Evolutionary conservation across 1,140 invertebrate genomes (phyloP).

Genomic region (Oryctes rhinoceros): DNA sequence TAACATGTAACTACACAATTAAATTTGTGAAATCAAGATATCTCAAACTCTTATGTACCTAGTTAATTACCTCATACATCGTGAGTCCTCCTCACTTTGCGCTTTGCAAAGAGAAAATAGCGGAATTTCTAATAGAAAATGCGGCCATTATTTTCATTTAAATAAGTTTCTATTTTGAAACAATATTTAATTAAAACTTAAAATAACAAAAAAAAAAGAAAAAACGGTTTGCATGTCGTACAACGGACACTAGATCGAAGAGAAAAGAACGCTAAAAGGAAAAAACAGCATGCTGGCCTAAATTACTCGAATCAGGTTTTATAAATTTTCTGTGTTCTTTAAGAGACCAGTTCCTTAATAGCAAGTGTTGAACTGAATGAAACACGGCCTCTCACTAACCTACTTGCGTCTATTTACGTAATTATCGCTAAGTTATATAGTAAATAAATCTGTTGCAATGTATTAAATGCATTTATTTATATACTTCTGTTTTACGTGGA

Average conservation of each 20-base stretch:
- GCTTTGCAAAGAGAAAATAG: background rate
- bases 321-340: conserved; percentile 47
- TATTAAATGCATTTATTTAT: conserved; percentile 41
- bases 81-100: background rate
- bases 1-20: background rate
- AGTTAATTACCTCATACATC: background rate
- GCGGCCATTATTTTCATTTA: background rate
- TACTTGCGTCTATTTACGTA: conserved; percentile 50
- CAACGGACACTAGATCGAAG: background rate
- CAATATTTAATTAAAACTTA: conserved; percentile 29
- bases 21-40: background rate
- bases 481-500: background rate
- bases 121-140: conserved; percentile 25
- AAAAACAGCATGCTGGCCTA: conserved; percentile 41
- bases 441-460: conserved; percentile 58
- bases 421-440: conserved; percentile 60
- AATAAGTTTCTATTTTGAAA: conserved; percentile 33
- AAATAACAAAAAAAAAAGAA: background rate
- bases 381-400: conserved; percentile 51
- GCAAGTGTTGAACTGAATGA: conserved; percentile 45
- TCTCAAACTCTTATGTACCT: background rate
- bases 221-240: background rate
- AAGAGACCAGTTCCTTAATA: conserved; percentile 46
- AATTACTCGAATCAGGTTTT: conserved; percentile 46
- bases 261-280: conserved; percentile 24